Base-by-base conservation (phyloP, 2,113 vertebrate genomes). In the Petrocephalus microphthalmus region DNA sequence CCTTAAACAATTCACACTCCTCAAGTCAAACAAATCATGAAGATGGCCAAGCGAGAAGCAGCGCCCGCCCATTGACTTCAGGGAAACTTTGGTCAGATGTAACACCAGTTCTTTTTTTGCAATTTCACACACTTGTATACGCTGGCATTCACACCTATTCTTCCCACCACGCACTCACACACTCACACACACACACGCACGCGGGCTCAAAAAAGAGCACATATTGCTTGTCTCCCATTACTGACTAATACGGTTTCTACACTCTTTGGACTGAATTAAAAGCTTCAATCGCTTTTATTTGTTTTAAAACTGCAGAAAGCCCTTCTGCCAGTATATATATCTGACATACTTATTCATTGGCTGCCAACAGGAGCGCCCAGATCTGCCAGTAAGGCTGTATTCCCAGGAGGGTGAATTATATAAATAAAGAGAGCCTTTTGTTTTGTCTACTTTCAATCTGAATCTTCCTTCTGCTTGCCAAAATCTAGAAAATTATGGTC, bases 321-420 rank as follows among this genome's bases (percentile, higher is more conserved):
- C 3, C 19, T 54, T 53, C 78, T 56, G 37, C 86, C 57, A 87
- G 53, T 42, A 56, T 81, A 88, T 81, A 82, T 88, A 60, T 82
- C 33, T 81, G 71, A 56, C 67, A 71, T 33, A 83, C 11, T 88
- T 60, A 83, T 54, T 60, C 78, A 57, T 10, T 29, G 52, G 52
- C 10, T 42, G 67, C 71, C 29, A 81, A 81, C 25, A 78, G 49
- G 19, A 87, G 67, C 29, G 15, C n/a, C 45, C 56, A 49, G 85
- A 87, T 87, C 45, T 54, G 87, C 25, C 29, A 87, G 22, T 78
- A 29, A 42, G 49, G 22, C 47, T 37, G 47, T 33, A 53, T 78
- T 87, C 87, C 49, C 64, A 33, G 67, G 87, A 85, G 84, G 37
- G 19, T 37, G 25, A 81, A 51, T 29, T 49, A 87, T 74, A 67